Evolutionary conservation across 2,888 invertebrate genomes (phyloP).

Genomic region (Tachina grossa): DNA sequence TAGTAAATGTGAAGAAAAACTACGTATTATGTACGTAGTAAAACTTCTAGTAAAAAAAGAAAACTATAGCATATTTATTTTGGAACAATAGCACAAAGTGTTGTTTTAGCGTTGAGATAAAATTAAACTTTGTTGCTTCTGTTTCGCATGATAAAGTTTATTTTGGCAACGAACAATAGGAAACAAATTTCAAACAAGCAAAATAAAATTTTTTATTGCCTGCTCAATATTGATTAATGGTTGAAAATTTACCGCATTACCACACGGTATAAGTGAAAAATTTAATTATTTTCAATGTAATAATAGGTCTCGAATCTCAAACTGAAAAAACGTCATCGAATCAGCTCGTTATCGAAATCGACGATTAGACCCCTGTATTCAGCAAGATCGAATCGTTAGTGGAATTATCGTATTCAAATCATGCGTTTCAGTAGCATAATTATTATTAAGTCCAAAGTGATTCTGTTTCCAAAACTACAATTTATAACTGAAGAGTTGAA

Average conservation of each 20-base stretch:
- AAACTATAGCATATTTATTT: conserved; percentile 43
- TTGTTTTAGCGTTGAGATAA: conserved; percentile 35
- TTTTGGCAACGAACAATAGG: conserved; percentile 55
- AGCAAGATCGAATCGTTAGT: background rate
- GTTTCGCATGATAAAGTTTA: background rate
- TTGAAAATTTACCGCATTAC: conserved; percentile 23
- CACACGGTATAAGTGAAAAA: background rate
- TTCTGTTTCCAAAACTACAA: too few relatives aligned
- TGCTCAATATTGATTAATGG: conserved; percentile 58
- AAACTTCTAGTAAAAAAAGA: conserved; percentile 10
- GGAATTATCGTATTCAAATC: too few relatives aligned
- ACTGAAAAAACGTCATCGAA: too few relatives aligned
- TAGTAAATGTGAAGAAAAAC: conserved; percentile 36
- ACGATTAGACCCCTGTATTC: background rate
- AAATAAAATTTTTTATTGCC: conserved; percentile 22
- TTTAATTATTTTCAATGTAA: too few relatives aligned
- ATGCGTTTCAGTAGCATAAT: too few relatives aligned
- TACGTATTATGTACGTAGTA: background rate
- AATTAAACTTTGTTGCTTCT: conserved; percentile 33
- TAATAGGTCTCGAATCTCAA: too few relatives aligned
- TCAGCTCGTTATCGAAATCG: too few relatives aligned
- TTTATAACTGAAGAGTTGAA: too few relatives aligned
- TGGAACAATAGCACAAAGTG: conserved; percentile 33
- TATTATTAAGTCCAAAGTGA: too few relatives aligned
- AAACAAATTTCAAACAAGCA: conserved; percentile 25